These are phyloP conservation scores for Halotydeus destructor DNA, from an alignment of 1,140 invertebrate genomes.

Conservation along the genomic window DNA sequence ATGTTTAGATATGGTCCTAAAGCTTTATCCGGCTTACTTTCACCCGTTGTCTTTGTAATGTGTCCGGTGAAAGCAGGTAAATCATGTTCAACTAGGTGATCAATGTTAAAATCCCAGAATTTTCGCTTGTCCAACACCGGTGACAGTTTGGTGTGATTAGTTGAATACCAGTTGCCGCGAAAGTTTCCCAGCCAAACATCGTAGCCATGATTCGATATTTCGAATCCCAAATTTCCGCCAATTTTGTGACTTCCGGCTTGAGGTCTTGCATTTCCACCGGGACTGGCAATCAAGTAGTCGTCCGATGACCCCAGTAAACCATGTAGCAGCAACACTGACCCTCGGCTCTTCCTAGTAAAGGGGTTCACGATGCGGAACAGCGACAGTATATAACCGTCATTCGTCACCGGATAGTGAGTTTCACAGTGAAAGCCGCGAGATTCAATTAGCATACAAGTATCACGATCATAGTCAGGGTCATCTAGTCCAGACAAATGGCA, in stretches of 20 bases:
- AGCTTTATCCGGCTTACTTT: conserved; percentile 33
- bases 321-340: conserved; percentile 43
- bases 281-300: conserved; percentile 48
- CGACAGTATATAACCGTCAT: conserved; percentile 47
- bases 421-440: conserved; percentile 38
- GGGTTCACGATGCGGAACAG: conserved; percentile 38
- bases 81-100: conserved; percentile 25
- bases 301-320: conserved; percentile 49
- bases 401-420: conserved; percentile 36
- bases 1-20: no score
- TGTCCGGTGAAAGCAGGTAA: conserved; percentile 29
- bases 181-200: conserved; percentile 24
- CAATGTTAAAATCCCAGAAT: conserved; percentile 28
- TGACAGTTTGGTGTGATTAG: conserved; percentile 7
- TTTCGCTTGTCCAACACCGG: no score
- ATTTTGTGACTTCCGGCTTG: not conserved
- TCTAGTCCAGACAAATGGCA: no score
- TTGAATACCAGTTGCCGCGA: conserved; percentile 21
- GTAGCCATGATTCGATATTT: conserved; percentile 21
- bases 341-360: not conserved
- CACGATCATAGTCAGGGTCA: no score
- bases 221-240: conserved; percentile 10
- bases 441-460: conserved; percentile 11
- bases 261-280: no score
- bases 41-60: conserved; percentile 29